Evolutionary conservation across 2,113 vertebrate species (phyloP).

Genomic region (Cyanoderma ruficeps): DNA sequence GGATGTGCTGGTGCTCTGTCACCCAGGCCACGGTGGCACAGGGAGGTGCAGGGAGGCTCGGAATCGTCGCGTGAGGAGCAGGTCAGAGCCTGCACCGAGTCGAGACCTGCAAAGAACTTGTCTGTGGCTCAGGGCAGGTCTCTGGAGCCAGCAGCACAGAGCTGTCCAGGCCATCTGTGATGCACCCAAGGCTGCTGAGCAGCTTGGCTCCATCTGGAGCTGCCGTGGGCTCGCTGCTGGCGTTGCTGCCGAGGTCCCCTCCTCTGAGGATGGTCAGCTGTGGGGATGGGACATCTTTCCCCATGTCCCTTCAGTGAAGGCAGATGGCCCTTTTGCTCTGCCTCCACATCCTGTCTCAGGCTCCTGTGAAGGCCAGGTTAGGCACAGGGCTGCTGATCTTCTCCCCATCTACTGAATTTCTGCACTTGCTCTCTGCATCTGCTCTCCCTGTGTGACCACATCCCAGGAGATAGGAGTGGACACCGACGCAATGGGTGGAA

Average conservation of each 20-base stretch:
- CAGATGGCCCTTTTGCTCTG: background rate
- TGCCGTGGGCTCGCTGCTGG: background rate
- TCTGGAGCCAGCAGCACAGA: background rate
- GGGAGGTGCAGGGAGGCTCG: background rate
- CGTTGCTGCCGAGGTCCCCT: background rate
- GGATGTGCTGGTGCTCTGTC: background rate
- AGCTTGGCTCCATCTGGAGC: constrained; percentile 50
- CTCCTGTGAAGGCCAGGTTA: background rate
- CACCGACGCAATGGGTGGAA: background rate
- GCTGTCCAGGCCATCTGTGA: constrained; percentile 29
- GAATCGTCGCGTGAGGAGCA: rapidly evolving
- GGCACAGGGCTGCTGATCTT: background rate
- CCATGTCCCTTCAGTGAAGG: background rate
- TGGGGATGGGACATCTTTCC: background rate
- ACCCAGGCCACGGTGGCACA: rapidly evolving
- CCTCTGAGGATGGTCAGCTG: background rate
- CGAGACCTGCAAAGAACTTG: background rate
- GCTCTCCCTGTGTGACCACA: rapidly evolving
- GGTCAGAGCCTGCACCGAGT: background rate
- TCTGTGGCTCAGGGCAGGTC: background rate
- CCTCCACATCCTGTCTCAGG: background rate
- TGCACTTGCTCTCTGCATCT: background rate
- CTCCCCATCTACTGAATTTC: background rate
- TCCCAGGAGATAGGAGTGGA: background rate
- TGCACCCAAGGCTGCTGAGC: constrained; percentile 2